Evolutionary conservation across 2,113 vertebrate species (phyloP).

Genomic region (Eptesicus fuscus): DNA sequence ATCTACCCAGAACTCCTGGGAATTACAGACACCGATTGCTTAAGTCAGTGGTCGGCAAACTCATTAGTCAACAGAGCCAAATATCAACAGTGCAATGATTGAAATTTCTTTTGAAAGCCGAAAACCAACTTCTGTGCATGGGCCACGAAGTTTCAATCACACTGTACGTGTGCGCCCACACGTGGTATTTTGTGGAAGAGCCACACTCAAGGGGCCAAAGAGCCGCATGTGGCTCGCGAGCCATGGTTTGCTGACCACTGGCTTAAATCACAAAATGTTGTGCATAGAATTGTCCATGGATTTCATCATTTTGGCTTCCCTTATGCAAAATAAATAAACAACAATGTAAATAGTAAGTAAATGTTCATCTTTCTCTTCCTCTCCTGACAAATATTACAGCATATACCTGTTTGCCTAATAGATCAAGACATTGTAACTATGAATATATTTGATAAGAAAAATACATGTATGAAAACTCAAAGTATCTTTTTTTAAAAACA

Average conservation of each 20-base stretch:
- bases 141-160: too few relatives aligned
- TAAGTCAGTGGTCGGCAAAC: background rate
- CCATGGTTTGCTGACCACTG: too few relatives aligned
- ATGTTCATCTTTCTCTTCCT: background rate
- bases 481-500: background rate
- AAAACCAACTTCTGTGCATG: too few relatives aligned
- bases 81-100: too few relatives aligned
- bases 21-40: background rate
- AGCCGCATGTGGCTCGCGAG: too few relatives aligned
- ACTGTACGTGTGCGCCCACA: too few relatives aligned
- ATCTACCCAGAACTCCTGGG: slow-evolving; percentile 50
- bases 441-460: background rate
- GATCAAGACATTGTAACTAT: background rate
- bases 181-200: too few relatives aligned
- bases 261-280: slow-evolving; percentile 27
- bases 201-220: too few relatives aligned
- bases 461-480: background rate
- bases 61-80: too few relatives aligned
- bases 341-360: slow-evolving; percentile 8
- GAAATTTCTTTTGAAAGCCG: too few relatives aligned
- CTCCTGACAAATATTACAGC: background rate
- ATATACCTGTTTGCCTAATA: background rate
- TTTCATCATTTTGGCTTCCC: background rate
- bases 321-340: slow-evolving; percentile 10
- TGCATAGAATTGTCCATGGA: slow-evolving; percentile 29